Conservation (phyloP, 2,888 invertebrate species). For the Stenotaenia linearis region DNA sequence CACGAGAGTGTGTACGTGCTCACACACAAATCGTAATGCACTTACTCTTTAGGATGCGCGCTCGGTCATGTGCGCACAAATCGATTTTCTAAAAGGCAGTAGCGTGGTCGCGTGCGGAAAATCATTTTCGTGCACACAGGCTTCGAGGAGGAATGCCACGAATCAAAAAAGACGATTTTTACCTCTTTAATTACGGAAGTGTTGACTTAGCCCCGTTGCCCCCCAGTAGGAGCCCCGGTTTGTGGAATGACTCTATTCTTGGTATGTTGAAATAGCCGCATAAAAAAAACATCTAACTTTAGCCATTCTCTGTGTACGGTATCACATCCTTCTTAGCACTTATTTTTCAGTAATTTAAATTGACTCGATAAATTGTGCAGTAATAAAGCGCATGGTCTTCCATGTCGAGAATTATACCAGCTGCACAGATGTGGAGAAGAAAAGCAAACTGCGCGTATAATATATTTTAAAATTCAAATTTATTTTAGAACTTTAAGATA, state of each 20-base stretch:
- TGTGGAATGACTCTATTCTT: background rate
- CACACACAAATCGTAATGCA: background rate
- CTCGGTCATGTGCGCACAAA: background rate
- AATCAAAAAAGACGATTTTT: background rate
- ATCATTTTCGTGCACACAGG: background rate
- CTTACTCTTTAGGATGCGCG: background rate
- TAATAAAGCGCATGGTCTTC: background rate
- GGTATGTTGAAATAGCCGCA: background rate
- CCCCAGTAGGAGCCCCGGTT: background rate
- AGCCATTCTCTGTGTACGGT: background rate
- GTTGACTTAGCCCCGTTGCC: background rate
- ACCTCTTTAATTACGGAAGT: background rate
- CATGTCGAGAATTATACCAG: too few species aligned
- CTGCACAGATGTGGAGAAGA: too few species aligned
- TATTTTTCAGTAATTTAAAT: background rate
- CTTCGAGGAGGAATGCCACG: background rate
- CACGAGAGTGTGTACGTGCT: background rate
- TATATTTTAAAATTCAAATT: too few species aligned
- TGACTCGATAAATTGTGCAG: background rate
- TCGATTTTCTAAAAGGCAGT: background rate
- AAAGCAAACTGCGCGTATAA: too few species aligned
- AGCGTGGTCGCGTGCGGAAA: background rate
- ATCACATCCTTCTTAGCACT: background rate
- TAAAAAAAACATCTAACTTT: background rate
- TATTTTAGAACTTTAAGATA: too few species aligned